A percentile compares a stretch with the other conserved stretches of the same genome.
These are phyloP conservation scores for Acanthosoma haemorrhoidale DNA, from an alignment of 2,888 invertebrate species.

Conservation along the genomic window DNA sequence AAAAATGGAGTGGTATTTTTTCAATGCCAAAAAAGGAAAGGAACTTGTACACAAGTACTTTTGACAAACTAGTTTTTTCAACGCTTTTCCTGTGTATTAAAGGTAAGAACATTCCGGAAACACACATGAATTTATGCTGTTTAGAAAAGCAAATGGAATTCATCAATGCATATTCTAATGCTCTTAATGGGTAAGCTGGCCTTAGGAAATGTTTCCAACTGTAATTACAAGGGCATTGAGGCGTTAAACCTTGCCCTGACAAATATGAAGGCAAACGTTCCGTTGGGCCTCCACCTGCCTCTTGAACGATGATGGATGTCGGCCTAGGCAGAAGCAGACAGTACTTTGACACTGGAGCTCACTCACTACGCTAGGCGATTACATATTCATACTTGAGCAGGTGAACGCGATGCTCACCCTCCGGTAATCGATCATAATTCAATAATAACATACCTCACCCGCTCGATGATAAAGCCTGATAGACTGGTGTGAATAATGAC, in stretches of 20 bases:
- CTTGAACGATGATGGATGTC: neutral
- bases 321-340: neutral
- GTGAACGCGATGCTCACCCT: neutral
- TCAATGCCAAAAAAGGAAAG: too few species aligned
- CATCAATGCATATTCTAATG: too few species aligned
- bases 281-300: neutral
- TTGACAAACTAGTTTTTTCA: too few species aligned
- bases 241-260: neutral
- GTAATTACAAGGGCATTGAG: neutral
- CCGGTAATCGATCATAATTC: constrained; percentile 21
- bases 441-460: constrained; percentile 1
- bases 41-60: too few species aligned
- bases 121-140: too few species aligned
- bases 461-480: neutral
- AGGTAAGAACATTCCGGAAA: too few species aligned
- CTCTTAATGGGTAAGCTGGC: too few species aligned
- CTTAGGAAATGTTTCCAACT: too few species aligned
- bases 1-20: too few species aligned
- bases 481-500: constrained; percentile 14
- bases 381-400: constrained; percentile 13
- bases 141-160: too few species aligned
- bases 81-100: too few species aligned
- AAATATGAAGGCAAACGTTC: neutral
- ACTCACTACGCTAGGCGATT: neutral
- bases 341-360: neutral